Conservation (phyloP, 2,113 vertebrate genomes). For the Suncus etruscus region DNA sequence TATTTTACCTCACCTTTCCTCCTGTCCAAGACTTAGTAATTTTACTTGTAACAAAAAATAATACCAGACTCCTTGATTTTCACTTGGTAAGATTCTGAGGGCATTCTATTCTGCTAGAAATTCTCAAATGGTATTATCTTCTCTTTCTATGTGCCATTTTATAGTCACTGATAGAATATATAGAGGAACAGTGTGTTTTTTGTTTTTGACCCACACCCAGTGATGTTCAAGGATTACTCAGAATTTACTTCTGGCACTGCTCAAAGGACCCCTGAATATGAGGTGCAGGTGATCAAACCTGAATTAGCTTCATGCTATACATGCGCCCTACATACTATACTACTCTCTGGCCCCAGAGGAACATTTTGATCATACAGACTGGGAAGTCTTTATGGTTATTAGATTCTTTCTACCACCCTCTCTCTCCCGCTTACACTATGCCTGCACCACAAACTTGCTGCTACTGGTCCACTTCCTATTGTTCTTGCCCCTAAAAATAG, state of each 20-base stretch:
- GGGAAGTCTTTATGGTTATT: not conserved
- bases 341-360: too few relatives aligned
- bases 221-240: too few relatives aligned
- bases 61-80: not conserved
- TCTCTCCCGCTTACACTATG: not conserved
- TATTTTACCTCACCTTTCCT: constrained; percentile 19
- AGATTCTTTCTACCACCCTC: not conserved
- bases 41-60: not conserved
- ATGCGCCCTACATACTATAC: too few relatives aligned
- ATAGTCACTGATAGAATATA: not conserved
- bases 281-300: too few relatives aligned
- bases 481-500: not conserved
- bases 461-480: not conserved
- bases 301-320: too few relatives aligned
- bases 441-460: not conserved
- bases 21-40: constrained; percentile 43
- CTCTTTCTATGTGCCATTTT: not conserved
- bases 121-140: not conserved
- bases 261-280: too few relatives aligned
- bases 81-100: not conserved
- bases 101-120: constrained; percentile 33
- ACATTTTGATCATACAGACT: not conserved
- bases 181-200: not conserved
- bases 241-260: too few relatives aligned
- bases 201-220: too few relatives aligned